phyloP scores from a whole-genome alignment of 2,888 invertebrate genomes.

The Conistra vaccinii region DNA sequence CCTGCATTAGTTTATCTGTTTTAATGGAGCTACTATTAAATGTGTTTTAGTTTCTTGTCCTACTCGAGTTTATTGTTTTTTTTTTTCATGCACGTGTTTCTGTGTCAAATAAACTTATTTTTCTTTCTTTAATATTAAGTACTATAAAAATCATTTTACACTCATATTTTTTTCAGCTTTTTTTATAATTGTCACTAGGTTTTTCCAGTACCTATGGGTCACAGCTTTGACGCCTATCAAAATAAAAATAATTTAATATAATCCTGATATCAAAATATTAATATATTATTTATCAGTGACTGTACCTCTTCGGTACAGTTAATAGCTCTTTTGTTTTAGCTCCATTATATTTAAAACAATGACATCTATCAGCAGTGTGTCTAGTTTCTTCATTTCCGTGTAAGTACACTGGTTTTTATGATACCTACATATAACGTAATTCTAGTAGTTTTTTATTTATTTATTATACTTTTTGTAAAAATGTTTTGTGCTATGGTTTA shows the following conservation, averaged over 20 bases:
- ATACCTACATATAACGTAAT: constrained; percentile 16
- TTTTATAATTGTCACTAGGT: too few species aligned
- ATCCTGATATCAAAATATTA: not conserved
- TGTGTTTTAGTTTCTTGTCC: too few species aligned
- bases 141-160: too few species aligned
- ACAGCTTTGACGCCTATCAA: too few species aligned
- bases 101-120: too few species aligned
- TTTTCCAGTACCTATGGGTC: too few species aligned
- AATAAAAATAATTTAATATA: not conserved
- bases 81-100: too few species aligned
- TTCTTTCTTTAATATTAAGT: too few species aligned
- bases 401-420: constrained; percentile 1
- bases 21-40: too few species aligned
- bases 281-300: not conserved
- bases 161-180: too few species aligned
- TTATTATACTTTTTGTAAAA: not conserved
- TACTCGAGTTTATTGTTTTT: too few species aligned
- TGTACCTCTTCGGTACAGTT: constrained; percentile 17
- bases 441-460: not conserved
- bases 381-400: constrained; percentile 44
- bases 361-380: not conserved
- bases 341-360: constrained; percentile 52
- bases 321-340: constrained; percentile 44
- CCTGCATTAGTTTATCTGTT: too few species aligned
- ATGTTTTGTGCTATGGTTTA: not conserved